Evolutionary conservation across 2,797 vertebrate genomes (phyloP), one percentile per base, ranked within the genome.

Genomic region (Psittacula echo): DNA sequence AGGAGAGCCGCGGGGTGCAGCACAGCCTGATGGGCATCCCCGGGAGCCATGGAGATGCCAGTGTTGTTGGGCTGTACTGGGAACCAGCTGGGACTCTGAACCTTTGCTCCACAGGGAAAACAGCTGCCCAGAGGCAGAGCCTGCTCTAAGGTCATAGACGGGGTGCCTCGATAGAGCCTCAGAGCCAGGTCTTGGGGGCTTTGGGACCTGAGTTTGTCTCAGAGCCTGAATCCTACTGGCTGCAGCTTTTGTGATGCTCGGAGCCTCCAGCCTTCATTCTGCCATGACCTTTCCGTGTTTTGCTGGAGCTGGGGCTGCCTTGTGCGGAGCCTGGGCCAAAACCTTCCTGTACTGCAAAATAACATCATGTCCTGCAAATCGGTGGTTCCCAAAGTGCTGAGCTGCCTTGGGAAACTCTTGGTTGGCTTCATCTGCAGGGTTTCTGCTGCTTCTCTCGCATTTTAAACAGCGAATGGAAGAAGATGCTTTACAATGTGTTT

Each of bases 301-400:
- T 42, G 29, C 86, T 53, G 19, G 42, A 90, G 39, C 66, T 13
- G 2, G 71, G 71, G 17, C 70, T 51, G 86, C 51, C 30, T 51
- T 7, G 37, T 37, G 61, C 79, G 71, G 41, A 88, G 41, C 44
- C 48, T 18, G 68, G 51, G 37, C 76, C 68, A 45, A 14, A 54
- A 65, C 23, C 26, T 77, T 62, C 27, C 50, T 47, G 48, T n/a
- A 7, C 51, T 74, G 68, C 51, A 74, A 44, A 80, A 23, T 11
- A 80, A 8, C 62, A 21, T 16, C 37, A 0, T 1, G 5, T 41
- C 75, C 60, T 76, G 47, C 0, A 1, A 41, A 7, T 0, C 18
- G 65, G 24, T 16, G 23, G 4, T 37, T 67, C 68, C 61, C 76
- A 29, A 66, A 18, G 21, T 13, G 48, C 45, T 60, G 62, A 70